phyloP scores from a whole-genome alignment of 2,113 vertebrate species.

The Phaethon lepturus region DNA sequence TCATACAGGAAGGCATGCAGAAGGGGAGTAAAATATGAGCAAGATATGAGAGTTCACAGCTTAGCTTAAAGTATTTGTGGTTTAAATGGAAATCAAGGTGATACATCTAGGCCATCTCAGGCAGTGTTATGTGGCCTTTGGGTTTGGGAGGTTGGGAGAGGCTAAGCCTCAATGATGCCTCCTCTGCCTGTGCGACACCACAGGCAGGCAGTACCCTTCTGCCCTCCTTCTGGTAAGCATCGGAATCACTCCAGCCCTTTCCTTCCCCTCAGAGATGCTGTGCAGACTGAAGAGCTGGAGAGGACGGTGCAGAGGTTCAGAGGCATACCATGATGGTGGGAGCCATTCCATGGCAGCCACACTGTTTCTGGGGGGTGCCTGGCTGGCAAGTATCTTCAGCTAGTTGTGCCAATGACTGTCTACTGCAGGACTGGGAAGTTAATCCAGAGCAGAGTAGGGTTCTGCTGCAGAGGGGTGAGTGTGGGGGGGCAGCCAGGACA shows the following conservation, averaged over 20 bases:
- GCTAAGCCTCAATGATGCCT: background rate
- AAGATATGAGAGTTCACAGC: background rate
- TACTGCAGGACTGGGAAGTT: background rate
- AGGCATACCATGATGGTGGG: constrained; percentile 71
- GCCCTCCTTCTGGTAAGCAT: background rate
- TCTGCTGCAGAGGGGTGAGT: constrained; percentile 47
- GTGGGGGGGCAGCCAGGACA: background rate
- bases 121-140: background rate
- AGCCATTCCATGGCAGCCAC: constrained; percentile 65
- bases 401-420: constrained; percentile 22
- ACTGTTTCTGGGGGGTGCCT: constrained; percentile 62
- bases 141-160: background rate
- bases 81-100: background rate
- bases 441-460: background rate
- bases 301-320: background rate
- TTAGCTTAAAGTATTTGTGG: background rate
- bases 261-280: background rate
- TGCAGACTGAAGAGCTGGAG: constrained; percentile 1
- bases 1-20: background rate
- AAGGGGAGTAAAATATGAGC: background rate
- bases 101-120: background rate
- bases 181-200: background rate
- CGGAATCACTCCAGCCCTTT: background rate
- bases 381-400: constrained; percentile 58
- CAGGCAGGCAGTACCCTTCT: background rate